Evolutionary conservation across 2,797 vertebrate species (phyloP).

Genomic region (Gobio occitaniae): DNA sequence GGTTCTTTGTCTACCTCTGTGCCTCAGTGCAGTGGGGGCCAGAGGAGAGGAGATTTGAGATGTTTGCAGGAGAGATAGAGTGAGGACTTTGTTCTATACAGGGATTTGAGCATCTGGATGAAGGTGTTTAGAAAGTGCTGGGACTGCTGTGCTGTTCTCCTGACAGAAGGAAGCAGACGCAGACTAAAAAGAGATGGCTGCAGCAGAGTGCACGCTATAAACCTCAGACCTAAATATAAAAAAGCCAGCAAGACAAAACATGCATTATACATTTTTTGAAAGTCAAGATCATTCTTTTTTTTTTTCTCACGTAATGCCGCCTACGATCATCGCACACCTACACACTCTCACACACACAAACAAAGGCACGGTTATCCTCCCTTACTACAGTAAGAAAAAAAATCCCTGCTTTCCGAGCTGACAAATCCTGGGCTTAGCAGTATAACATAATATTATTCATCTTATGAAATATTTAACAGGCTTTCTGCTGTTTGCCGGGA

Average conservation of each 20-base stretch:
- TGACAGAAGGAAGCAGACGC: constrained; percentile 31
- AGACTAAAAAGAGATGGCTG: constrained; percentile 26
- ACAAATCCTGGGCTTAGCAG: constrained; percentile 48
- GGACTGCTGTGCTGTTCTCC: constrained; percentile 26
- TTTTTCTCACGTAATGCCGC: constrained; percentile 9
- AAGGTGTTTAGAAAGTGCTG: constrained; percentile 37
- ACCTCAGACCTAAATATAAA: constrained; percentile 40
- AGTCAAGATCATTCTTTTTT: constrained; percentile 23
- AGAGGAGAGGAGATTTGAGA: constrained; percentile 29
- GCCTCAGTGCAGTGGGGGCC: not conserved
- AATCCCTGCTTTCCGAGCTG: constrained; percentile 44
- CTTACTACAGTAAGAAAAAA: constrained; percentile 43
- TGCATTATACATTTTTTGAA: constrained; percentile 19
- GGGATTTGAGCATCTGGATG: constrained; percentile 50
- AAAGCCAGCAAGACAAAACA: constrained; percentile 17
- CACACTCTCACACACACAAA: constrained; percentile 41
- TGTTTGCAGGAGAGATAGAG: constrained; percentile 32
- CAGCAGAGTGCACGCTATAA: not conserved
- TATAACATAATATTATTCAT: constrained; percentile 61
- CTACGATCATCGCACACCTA: constrained; percentile 30
- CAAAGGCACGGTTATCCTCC: constrained; percentile 31
- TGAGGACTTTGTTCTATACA: constrained; percentile 39
- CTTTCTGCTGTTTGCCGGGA: constrained; percentile 57
- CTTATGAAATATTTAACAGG: constrained; percentile 66
- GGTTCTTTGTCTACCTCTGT: constrained; percentile 28